A percentile compares a stretch with the other conserved stretches of the same genome.
These are phyloP conservation scores for Meloidogyne hapla DNA, from an alignment of 1,140 invertebrate species.

Conservation along the genomic window DNA sequence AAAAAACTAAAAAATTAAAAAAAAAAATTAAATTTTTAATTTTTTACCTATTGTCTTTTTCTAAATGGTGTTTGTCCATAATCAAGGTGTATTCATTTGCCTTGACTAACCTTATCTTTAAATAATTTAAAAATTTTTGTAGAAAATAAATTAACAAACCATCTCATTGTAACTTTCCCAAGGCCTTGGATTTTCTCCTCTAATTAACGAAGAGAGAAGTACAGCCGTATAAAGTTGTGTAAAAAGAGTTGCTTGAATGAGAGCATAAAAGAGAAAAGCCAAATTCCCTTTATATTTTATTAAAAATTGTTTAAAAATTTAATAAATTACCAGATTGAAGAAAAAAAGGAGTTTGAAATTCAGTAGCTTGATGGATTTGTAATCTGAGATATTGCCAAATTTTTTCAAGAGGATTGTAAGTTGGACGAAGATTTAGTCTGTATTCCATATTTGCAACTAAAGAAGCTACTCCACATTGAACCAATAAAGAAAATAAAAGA, in stretches of 20 bases:
- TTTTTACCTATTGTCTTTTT: slow-evolving; percentile 23
- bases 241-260: slow-evolving; percentile 45
- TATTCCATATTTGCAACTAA: slow-evolving; percentile 38
- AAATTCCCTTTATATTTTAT: slow-evolving; percentile 32
- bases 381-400: slow-evolving; percentile 44
- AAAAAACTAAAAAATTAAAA: slow-evolving; percentile 41
- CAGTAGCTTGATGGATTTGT: slow-evolving; percentile 46
- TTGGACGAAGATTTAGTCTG: slow-evolving; percentile 24
- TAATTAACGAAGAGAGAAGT: slow-evolving; percentile 42
- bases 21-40: neutral
- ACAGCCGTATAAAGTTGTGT: slow-evolving; percentile 45
- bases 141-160: too few relatives aligned
- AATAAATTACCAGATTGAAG: slow-evolving; percentile 33
- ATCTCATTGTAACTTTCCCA: slow-evolving; percentile 46
- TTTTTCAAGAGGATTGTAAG: slow-evolving; percentile 47
- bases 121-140: too few relatives aligned
- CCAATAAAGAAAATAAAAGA: slow-evolving; percentile 32
- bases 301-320: neutral
- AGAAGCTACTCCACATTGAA: slow-evolving; percentile 38
- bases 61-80: slow-evolving; percentile 44
- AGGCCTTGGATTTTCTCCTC: slow-evolving; percentile 41
- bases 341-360: slow-evolving; percentile 44
- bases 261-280: slow-evolving; percentile 42
- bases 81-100: slow-evolving; percentile 40
- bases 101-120: neutral